Base-by-base conservation (phyloP, 2,113 vertebrate species). In the Uropsilus gracilis region DNA sequence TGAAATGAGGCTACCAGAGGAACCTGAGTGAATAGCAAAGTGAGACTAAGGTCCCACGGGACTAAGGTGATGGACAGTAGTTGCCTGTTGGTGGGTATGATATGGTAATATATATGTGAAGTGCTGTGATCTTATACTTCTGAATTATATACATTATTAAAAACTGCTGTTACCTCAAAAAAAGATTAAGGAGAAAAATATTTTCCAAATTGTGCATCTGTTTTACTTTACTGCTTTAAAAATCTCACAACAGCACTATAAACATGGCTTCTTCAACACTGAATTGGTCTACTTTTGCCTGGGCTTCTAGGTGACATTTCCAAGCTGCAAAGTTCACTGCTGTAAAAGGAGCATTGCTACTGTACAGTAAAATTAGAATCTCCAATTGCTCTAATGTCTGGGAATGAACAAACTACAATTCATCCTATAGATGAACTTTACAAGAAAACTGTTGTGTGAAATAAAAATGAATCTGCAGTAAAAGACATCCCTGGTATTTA, bases 401-500 rank as follows among this genome's bases (percentile, higher is more conserved):
- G 37, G 61, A 68, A 78, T 46, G 76, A 83, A 80, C 37, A 83
- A 80, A 72, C n/a, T n/a, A 42, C 66, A 82, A 76, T 94, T 91
- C 76, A 90, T 94, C 76, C 61, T 90, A 85, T 13, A 85, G 76
- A 89, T 83, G 88, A 94, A 86, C 87, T 88, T 94, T 87, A 95
- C 34, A 81, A 64, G 91, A 72, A 90, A 92, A 77, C 88, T 64
- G 6, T 34, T 83, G 61, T 69, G 44, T 59, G 61, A 94, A 82
- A 80, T 91, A 81, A 82, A 96, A 93, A 93, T 24, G 73, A 93
- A 30, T 37, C 64, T 95, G 63, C 37, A 81, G 80, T 72, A 85
- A 91, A 87, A 63, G 48, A 42, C 53, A 87, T 93, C 68, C 57
- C 53, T 84, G 84, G 34, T 88, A 96, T 95, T 97, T 96, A 96